Base-by-base conservation (phyloP, 2,888 invertebrate genomes). In the Heterodera filipjevi region DNA sequence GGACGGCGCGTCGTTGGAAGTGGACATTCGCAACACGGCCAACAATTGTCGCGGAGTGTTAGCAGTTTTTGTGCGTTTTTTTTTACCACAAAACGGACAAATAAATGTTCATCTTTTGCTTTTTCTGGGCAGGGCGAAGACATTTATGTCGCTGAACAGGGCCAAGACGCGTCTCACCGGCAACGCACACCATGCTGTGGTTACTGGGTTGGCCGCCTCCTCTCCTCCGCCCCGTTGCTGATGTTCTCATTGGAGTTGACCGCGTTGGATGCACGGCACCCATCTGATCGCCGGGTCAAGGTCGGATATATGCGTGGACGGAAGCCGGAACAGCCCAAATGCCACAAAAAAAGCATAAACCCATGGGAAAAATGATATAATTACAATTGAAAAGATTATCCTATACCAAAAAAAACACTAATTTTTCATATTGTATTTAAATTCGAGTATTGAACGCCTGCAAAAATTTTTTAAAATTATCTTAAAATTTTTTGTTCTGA, bases 221-320 rank as follows among this genome's bases (percentile, higher is more conserved):
- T 44, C 2, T 49, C 80, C 6, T 80, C 80, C 19, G 12, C 78
- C 33, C 79, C 80, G 53, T 44, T 80, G n/a, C 46, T 80, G 32
- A 81, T 39, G 27, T 80, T 80, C 44, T 64, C 80, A n/a, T 64
- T 79, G 44, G 80, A 80, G 44, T 30, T 80, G 30, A 81, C 80
- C 12, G 78, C 80, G 30, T 33, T 80, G 22, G 79, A 68, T 16
- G 59, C 81, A 80, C 81, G 80, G 80, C 32, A 30, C 46, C n/a
- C 72, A 81, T 66, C 27, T 80, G 32, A 39, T 80, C 39, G 80
- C 79, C 12, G 80, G 80, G 27, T 80, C 80, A 8, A 70, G 80
- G 80, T 81, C 64, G n/a, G 27, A 81, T n/a, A n/a, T n/a, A n/a
- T n/a, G n/a, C n/a, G n/a, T n/a, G n/a, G n/a, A n/a, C n/a, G n/a